Conservation (phyloP, 2,888 invertebrate genomes). For the Sinelater perroti region DNA sequence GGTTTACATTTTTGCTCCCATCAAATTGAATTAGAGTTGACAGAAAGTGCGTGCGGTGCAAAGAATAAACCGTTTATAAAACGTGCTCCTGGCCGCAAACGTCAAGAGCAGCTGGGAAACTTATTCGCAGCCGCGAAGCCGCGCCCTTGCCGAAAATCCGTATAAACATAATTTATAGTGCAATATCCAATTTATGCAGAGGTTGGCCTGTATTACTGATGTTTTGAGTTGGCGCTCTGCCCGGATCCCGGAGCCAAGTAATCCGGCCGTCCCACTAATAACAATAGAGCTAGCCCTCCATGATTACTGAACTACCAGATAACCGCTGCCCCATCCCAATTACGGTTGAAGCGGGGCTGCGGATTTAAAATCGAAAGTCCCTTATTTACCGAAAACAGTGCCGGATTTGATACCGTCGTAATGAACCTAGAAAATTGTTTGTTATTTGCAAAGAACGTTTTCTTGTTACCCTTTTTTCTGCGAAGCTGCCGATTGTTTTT, state of each 20-base stretch:
- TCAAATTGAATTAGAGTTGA: conserved; percentile 30
- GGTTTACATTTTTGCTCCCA: conserved; percentile 22
- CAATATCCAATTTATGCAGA: conserved; percentile 42
- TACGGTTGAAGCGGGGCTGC: conserved; percentile 17
- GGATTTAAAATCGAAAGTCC: no score
- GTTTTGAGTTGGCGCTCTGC: conserved; percentile 39
- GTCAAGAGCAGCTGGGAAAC: conserved; percentile 32
- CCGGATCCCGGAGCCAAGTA: conserved; percentile 38
- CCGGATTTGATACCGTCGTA: no score
- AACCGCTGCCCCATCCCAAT: conserved; percentile 28
- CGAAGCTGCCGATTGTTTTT: no score
- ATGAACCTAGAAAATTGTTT: no score
- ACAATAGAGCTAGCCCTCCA: conserved; percentile 33
- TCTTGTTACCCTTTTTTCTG: no score
- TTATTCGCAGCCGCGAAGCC: conserved; percentile 32
- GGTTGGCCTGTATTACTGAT: conserved; percentile 38
- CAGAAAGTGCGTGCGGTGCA: conserved; percentile 24
- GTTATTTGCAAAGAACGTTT: no score
- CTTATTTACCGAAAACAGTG: no score
- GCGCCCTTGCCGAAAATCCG: conserved; percentile 34
- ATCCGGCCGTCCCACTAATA: conserved; percentile 34
- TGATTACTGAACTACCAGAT: conserved; percentile 31
- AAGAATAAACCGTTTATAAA: conserved; percentile 33
- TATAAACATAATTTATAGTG: conserved; percentile 37
- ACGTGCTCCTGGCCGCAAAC: conserved; percentile 30